Percentiles rank a stretch among this genome's conserved stretches.
These are phyloP conservation scores for Muntiacus reevesi DNA, from an alignment of 2,113 vertebrate genomes.

Conservation along the genomic window DNA sequence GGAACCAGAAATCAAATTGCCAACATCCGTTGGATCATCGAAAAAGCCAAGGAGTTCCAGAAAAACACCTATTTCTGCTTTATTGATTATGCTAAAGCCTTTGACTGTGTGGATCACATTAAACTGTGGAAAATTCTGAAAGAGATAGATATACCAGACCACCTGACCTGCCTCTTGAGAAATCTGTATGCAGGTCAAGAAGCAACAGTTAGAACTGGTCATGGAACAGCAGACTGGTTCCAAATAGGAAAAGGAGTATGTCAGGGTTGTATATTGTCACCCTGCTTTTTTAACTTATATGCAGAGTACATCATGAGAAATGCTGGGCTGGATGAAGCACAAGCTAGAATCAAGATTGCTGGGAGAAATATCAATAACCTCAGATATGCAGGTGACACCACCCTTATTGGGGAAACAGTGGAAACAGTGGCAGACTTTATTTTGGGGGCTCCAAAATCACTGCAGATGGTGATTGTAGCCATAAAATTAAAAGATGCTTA, in stretches of 20 bases:
- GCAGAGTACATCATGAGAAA: not conserved
- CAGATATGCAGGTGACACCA: not conserved
- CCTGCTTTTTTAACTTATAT: not conserved
- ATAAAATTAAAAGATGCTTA: not conserved
- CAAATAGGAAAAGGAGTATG: not conserved
- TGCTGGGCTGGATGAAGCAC: not conserved
- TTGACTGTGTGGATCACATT: not conserved
- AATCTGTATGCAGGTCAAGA: not conserved
- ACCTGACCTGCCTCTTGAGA: not conserved
- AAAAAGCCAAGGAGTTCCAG: not conserved
- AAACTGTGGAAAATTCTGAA: not conserved
- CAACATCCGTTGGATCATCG: accelerated
- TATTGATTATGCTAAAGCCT: not conserved
- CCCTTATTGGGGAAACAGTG: not conserved
- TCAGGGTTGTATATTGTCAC: not conserved
- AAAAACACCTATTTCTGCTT: not conserved
- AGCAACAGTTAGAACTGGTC: not conserved
- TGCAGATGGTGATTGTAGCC: not conserved
- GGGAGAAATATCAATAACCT: not conserved
- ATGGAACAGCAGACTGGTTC: not conserved
- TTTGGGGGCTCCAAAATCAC: not conserved
- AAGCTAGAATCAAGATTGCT: not conserved
- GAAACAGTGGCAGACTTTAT: not conserved
- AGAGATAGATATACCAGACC: not conserved
- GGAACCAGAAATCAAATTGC: not conserved